Evolutionary conservation across 2,113 vertebrate species (phyloP).

Genomic region (Vanacampus margaritifer): DNA sequence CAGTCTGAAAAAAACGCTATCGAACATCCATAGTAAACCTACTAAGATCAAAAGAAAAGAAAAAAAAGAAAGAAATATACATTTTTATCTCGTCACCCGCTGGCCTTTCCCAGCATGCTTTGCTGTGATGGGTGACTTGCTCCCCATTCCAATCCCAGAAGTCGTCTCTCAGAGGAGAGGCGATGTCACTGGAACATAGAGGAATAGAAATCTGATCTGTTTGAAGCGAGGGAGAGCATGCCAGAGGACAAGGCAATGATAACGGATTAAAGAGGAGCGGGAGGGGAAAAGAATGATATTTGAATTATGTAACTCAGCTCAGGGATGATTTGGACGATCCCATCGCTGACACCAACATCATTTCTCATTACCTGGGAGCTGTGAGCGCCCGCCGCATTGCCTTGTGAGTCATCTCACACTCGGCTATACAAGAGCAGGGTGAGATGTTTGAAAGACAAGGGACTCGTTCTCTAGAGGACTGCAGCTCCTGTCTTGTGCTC

Average conservation of each 20-base stretch:
- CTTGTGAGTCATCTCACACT: constrained; percentile 59
- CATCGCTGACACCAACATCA: constrained; percentile 72
- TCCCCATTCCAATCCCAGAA: constrained; percentile 53
- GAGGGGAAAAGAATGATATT: constrained; percentile 66
- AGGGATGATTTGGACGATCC: constrained; percentile 71
- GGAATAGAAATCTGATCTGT: constrained; percentile 67
- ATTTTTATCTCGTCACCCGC: constrained; percentile 32
- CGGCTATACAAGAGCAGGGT: constrained; percentile 23
- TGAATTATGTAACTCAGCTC: constrained; percentile 73
- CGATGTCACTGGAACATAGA: constrained; percentile 61
- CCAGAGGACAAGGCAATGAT: constrained; percentile 64
- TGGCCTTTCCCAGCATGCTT: constrained; percentile 54
- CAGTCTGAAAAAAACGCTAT: no score
- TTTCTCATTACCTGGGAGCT: constrained; percentile 74
- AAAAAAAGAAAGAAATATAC: constrained; percentile 19
- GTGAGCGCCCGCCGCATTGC: constrained; percentile 50
- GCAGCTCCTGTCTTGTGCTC: constrained; percentile 11
- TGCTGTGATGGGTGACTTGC: constrained; percentile 55
- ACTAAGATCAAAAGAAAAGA: neutral
- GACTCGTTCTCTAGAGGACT: neutral
- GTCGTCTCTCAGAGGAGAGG: constrained; percentile 51
- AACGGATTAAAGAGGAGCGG: constrained; percentile 62
- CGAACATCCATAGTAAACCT: neutral
- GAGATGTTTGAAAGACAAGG: constrained; percentile 41
- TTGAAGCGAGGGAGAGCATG: constrained; percentile 55